Evolutionary conservation across 2,888 invertebrate species (phyloP).

Genomic region (Molanna angustata): DNA sequence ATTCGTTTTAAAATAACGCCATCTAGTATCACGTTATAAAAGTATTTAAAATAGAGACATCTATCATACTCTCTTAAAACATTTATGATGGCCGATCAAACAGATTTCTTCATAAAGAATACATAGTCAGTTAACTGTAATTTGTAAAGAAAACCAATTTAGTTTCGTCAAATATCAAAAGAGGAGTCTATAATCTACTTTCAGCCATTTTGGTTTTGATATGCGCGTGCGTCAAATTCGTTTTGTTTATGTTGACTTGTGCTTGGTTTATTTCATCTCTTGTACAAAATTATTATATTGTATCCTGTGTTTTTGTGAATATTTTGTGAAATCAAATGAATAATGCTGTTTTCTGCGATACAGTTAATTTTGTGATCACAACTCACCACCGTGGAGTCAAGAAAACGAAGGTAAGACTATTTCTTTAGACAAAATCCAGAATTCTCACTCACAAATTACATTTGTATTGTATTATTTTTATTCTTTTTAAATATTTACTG

Average conservation of each 20-base stretch:
- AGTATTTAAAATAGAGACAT: too few relatives aligned
- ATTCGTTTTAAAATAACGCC: too few relatives aligned
- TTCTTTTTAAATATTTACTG: background rate
- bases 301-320: constrained; percentile 1
- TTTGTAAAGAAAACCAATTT: too few relatives aligned
- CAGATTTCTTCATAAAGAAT: too few relatives aligned
- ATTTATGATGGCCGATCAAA: too few relatives aligned
- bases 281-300: too few relatives aligned
- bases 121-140: too few relatives aligned
- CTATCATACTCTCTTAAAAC: too few relatives aligned
- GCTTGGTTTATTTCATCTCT: constrained; percentile 15
- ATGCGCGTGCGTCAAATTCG: constrained; percentile 32
- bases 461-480: constrained; percentile 3
- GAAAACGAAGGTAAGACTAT: constrained; percentile 57
- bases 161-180: too few relatives aligned
- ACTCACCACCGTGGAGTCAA: constrained; percentile 60
- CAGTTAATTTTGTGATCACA: constrained; percentile 39
- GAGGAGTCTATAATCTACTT: constrained; percentile 18
- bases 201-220: constrained; percentile 19
- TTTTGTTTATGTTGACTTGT: constrained; percentile 32
- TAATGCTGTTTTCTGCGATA: constrained; percentile 15
- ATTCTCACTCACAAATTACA: too few relatives aligned
- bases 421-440: too few relatives aligned
- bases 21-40: too few relatives aligned
- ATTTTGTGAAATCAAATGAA: constrained; percentile 12